These are phyloP conservation scores for Dilophus febrilis DNA, from an alignment of 2,888 invertebrate species.

Conservation along the genomic window DNA sequence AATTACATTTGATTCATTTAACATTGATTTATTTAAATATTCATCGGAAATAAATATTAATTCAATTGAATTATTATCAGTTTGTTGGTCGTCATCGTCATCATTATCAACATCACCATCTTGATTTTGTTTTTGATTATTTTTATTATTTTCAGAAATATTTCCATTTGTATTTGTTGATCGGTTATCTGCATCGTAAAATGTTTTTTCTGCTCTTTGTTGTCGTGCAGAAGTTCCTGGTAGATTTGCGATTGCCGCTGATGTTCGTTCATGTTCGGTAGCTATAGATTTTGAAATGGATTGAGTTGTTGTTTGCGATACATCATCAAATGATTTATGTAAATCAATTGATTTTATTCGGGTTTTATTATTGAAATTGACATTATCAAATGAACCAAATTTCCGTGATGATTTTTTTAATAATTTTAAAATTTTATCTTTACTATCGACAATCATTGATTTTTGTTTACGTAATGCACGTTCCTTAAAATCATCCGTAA, in stretches of 20 bases:
- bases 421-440: constrained; percentile 5
- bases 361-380: not conserved
- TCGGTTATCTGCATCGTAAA: too few species aligned
- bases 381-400: constrained; percentile 4
- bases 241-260: too few species aligned
- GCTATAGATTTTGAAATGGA: too few species aligned
- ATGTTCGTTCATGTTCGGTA: too few species aligned
- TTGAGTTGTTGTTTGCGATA: not conserved
- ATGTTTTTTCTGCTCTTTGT: too few species aligned
- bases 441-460: constrained; percentile 10
- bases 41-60: constrained; percentile 15
- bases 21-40: constrained; percentile 11
- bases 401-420: not conserved
- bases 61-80: constrained; percentile 13
- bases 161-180: not conserved
- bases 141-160: not conserved
- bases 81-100: constrained; percentile 9
- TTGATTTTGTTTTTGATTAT: not conserved
- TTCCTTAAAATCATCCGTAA: constrained; percentile 12
- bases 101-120: constrained; percentile 5
- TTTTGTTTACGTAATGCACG: constrained; percentile 11
- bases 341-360: not conserved
- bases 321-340: constrained; percentile 13
- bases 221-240: too few species aligned
- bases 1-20: not conserved